These are phyloP conservation scores for Zaprionus obscuricornis DNA, from an alignment of 2,888 invertebrate species.

Conservation along the genomic window DNA sequence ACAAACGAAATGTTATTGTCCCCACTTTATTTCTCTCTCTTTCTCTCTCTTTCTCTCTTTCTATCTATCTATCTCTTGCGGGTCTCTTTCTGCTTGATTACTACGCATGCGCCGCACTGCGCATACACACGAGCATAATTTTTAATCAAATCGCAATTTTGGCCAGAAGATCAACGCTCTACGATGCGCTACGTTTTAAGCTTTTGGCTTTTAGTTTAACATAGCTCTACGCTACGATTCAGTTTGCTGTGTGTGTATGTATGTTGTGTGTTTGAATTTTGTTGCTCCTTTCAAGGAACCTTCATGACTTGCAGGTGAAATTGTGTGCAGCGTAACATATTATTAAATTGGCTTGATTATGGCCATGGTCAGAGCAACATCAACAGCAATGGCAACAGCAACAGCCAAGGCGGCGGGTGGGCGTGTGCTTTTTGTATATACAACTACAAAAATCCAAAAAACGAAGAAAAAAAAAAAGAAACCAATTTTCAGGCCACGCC, in stretches of 20 bases:
- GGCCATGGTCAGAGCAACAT: constrained; percentile 50
- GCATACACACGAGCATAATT: constrained; percentile 52
- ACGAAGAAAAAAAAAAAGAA: constrained; percentile 31
- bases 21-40: neutral
- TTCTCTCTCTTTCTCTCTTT: neutral
- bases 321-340: constrained; percentile 75
- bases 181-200: neutral
- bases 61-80: neutral
- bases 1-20: constrained; percentile 34
- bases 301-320: constrained; percentile 65
- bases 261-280: neutral
- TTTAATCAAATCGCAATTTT: constrained; percentile 63
- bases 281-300: constrained; percentile 25
- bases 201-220: too few species aligned
- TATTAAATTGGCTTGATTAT: constrained; percentile 76
- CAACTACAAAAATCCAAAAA: neutral
- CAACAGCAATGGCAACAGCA: constrained; percentile 5
- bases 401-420: constrained; percentile 40
- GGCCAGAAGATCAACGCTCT: constrained; percentile 46
- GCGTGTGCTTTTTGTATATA: constrained; percentile 36
- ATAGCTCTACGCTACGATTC: neutral
- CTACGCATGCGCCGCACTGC: constrained; percentile 48
- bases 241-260: neutral
- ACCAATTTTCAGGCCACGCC: constrained; percentile 58
- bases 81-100: constrained; percentile 28